Evolutionary conservation across 1,140 invertebrate species (phyloP), one percentile per base, ranked within the genome.

Genomic region (Drosophila pectinifera): DNA sequence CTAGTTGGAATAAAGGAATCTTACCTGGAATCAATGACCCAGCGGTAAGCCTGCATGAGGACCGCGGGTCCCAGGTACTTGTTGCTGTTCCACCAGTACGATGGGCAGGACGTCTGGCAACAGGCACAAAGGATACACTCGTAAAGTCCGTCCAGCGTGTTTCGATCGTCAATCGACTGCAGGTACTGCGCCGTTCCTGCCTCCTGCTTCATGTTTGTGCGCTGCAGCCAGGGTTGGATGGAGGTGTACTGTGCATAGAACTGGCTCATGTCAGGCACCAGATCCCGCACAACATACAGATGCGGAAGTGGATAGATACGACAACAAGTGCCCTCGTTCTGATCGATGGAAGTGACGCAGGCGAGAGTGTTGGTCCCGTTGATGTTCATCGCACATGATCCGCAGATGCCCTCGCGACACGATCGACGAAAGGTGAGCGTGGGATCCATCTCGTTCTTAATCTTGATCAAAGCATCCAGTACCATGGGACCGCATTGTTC

Each of bases 341-440:
- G 26, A 24, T 90, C 62, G 13, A 90, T 90, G 2, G 70, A 18
- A 8, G 62, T 31, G 5, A 78, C 73, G 92, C 98, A 99, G 48
- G 98, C 98, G 5, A 99, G 93, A 0, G 98, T 99, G 92, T 99
- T 99, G 1, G 95, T 93, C 38, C 98, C 98, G 75, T 96, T 96
- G 92, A 99, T 99, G 93, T 99, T 99, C 98, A 99, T 99, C 7
- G 98, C 96, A 93, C 98, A 99, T 5, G 98, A 99, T 18, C 98
- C 98, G 93, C 98, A 99, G 78, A 99, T 99, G 20, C 98, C 97
- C 93, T 99, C 98, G 48, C 98, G 95, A 85, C 98, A 99, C 1
- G 98, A 99, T 45, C 98, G 94, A 53, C 98, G 94, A 91, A 99
- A 99, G 8, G 98, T 98, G 59, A 99, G 94, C 1, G 98, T 98